These are phyloP conservation scores for Epicampocera succincta DNA, from an alignment of 2,888 invertebrate genomes.

Conservation along the genomic window DNA sequence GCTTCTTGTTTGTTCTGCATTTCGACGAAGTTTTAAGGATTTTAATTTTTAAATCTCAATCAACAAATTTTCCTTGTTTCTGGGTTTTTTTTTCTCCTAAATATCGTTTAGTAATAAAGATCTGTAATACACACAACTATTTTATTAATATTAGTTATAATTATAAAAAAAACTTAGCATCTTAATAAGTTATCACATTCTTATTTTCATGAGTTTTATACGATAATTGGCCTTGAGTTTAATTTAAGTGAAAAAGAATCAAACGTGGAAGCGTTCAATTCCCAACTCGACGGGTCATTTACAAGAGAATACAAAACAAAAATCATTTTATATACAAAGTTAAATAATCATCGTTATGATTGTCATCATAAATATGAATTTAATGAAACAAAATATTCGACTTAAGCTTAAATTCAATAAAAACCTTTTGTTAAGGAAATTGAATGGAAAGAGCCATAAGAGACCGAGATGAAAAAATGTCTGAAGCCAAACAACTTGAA, in stretches of 20 bases:
- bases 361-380: conserved; percentile 10
- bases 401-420: conserved; percentile 44
- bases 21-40: conserved; percentile 30
- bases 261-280: not conserved
- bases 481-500: conserved; percentile 42
- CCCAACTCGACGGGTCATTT: conserved; percentile 53
- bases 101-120: conserved; percentile 35
- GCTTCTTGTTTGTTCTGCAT: conserved; percentile 24
- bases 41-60: conserved; percentile 70
- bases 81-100: not conserved
- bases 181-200: conserved; percentile 79
- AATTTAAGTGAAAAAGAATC: conserved; percentile 20
- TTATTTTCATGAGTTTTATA: conserved; percentile 77
- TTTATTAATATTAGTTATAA: conserved; percentile 21
- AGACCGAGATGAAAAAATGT: conserved; percentile 7
- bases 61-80: conserved; percentile 39
- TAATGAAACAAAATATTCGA: conserved; percentile 40
- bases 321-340: not conserved
- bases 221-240: conserved; percentile 65
- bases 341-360: conserved; percentile 25
- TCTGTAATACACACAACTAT: conserved; percentile 43
- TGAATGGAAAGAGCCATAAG: conserved; percentile 5
- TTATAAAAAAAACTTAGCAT: conserved; percentile 76
- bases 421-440: conserved; percentile 40
- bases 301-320: not conserved